phyloP scores from a whole-genome alignment of 2,888 invertebrate genomes.

The Brachypalpus laphriformis region DNA sequence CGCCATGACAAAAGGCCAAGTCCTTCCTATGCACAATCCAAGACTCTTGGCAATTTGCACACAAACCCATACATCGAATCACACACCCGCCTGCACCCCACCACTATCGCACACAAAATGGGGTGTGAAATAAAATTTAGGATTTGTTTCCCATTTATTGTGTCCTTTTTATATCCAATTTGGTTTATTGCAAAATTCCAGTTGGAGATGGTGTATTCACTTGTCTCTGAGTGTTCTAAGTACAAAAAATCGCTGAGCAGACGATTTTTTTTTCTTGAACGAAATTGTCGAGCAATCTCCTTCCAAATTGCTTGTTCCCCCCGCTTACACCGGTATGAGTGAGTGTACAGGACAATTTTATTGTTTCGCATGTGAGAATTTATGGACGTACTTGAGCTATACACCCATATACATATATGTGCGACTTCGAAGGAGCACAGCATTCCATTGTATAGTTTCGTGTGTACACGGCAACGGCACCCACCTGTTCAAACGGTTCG shows the following conservation, averaged over 20 bases:
- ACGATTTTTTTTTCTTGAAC: slow-evolving; percentile 28
- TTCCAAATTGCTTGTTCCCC: slow-evolving; percentile 40
- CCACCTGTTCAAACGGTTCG: slow-evolving; percentile 70
- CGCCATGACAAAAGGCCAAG: slow-evolving; percentile 25
- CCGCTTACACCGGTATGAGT: slow-evolving; percentile 25
- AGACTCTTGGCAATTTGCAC: slow-evolving; percentile 65
- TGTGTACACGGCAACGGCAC: slow-evolving; percentile 32
- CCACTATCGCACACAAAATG: slow-evolving; percentile 34
- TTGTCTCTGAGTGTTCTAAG: slow-evolving; percentile 53
- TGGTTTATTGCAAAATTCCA: slow-evolving; percentile 71
- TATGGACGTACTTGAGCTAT: slow-evolving; percentile 61
- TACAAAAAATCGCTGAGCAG: slow-evolving; percentile 52
- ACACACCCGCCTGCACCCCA: not conserved
- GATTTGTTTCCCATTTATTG: slow-evolving; percentile 72
- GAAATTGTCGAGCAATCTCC: slow-evolving; percentile 55
- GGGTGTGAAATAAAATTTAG: slow-evolving; percentile 72
- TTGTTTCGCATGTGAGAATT: slow-evolving; percentile 73
- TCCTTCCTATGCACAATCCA: slow-evolving; percentile 38
- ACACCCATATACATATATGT: slow-evolving; percentile 19
- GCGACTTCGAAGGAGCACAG: slow-evolving; percentile 41
- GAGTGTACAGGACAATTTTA: slow-evolving; percentile 68
- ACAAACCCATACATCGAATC: slow-evolving; percentile 30
- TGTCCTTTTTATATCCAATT: slow-evolving; percentile 72
- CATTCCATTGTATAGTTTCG: slow-evolving; percentile 39
- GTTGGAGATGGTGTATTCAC: slow-evolving; percentile 51